Evolutionary conservation across 2,113 vertebrate species (phyloP), one percentile per base, ranked within the genome.

Genomic region (Polypterus bichir): DNA sequence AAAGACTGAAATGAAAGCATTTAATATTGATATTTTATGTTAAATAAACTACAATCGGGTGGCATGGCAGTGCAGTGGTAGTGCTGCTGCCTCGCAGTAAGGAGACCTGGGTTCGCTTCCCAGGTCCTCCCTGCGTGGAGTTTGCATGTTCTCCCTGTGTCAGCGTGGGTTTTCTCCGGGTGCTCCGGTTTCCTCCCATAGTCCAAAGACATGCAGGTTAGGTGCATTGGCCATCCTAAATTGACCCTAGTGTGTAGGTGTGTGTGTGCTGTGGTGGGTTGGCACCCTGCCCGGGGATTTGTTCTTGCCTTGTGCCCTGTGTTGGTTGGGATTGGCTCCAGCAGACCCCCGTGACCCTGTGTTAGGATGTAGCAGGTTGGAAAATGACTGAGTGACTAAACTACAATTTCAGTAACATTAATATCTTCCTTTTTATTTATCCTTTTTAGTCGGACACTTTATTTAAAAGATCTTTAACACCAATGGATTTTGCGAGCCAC

Each of bases 401-500:
- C 6, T 44, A 57, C 9, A 49, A 47, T 6, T 7, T 7, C 44
- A n/a, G 27, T 47, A 44, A 11, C 46, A 47, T 11, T 9, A 54
- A 48, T 10, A 11, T 7, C n/a, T 59, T n/a, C 6, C 66, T 74
- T 52, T 64, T 61, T 68, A 27, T 27, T 27, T 27, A 27, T 71
- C 49, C 62, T 60, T 69, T 65, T 11, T 66, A 91, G 88, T 77
- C 70, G 48, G 84, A 85, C 46, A 78, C 72, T 0, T 72, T 70
- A 62, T 77, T 75, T 49, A 91, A 88, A 76, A 76, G 76, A 52
- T 84, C 80, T 1, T 11, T 86, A 70, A 83, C 77, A 9, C 70
- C 80, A 0, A 51, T 82, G 71, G 83, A 85, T 66, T 82, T 84
- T 73, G 69, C 71, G 67, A 77, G 81, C 57, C 78, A 77, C 10